Conservation (phyloP, 1,140 invertebrate genomes). For the Cydia splendana region DNA sequence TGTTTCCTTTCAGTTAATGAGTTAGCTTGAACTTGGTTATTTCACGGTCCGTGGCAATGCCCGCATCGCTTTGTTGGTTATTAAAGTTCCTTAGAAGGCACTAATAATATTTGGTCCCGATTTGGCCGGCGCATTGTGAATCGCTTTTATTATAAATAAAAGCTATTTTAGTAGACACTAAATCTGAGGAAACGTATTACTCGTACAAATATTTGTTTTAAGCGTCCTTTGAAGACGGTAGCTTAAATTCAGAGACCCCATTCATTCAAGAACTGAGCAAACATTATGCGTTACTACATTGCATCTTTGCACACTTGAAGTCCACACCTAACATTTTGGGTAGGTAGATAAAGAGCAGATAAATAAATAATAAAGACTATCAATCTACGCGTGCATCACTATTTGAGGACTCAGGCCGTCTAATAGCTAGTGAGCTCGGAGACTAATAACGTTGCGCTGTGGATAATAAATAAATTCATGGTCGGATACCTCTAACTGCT, state of each 20-base stretch:
- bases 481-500: too few relatives aligned
- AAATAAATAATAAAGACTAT: neutral
- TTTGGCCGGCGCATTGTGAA: neutral
- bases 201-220: conserved; percentile 24
- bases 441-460: too few relatives aligned
- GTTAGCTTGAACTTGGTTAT: conserved; percentile 20
- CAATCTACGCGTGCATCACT: neutral
- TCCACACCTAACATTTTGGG: neutral
- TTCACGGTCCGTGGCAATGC: conserved; percentile 9
- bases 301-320: conserved; percentile 3
- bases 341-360: neutral
- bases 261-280: conserved; percentile 6
- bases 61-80: neutral
- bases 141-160: conserved; percentile 3
- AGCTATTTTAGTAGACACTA: conserved; percentile 4
- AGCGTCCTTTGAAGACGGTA: conserved; percentile 21
- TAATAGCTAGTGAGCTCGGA: too few relatives aligned
- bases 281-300: neutral
- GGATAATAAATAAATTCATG: too few relatives aligned
- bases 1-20: conserved; percentile 21
- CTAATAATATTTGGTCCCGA: neutral
- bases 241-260: conserved; percentile 5
- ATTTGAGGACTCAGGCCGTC: neutral
- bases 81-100: neutral
- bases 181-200: conserved; percentile 1